These are phyloP conservation scores for Henricia sp. DNA, from an alignment of 53 echinoderm and acorn worm species.

Conservation along the genomic window DNA sequence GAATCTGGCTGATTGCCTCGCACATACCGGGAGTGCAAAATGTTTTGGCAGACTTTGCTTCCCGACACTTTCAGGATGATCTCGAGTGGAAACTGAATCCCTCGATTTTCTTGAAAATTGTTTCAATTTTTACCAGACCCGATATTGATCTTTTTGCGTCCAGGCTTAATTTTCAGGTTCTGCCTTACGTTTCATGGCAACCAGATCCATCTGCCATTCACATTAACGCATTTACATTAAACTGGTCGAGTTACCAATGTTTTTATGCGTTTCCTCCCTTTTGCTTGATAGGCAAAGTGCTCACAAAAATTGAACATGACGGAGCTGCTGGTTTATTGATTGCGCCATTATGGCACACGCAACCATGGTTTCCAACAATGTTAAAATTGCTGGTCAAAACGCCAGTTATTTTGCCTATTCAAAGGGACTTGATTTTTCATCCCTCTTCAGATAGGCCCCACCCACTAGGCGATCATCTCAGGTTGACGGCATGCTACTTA, in stretches of 20 bases:
- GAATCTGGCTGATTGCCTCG: no score
- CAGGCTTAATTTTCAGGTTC: neutral
- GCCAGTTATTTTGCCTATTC: neutral
- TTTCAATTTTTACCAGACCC: slow-evolving; percentile 39
- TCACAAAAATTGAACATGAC: no score
- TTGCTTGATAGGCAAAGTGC: no score
- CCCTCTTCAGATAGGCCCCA: neutral
- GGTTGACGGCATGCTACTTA: neutral
- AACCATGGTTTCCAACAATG: no score
- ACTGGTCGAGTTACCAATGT: slow-evolving; percentile 15
- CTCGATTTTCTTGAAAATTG: no score
- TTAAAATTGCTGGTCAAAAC: no score
- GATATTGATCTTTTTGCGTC: slow-evolving; percentile 8
- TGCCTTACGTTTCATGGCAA: neutral
- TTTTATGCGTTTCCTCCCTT: slow-evolving; percentile 12
- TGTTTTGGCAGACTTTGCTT: no score
- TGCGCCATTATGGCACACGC: no score
- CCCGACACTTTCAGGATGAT: no score
- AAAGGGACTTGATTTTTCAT: neutral
- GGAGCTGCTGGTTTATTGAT: no score
- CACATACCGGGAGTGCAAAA: no score
- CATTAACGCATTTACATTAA: neutral
- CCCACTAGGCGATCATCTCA: neutral
- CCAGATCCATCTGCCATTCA: neutral
- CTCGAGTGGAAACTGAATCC: no score